Evolutionary conservation across 53 echinoderm and acorn worm genomes (phyloP), one percentile per base, ranked within the genome.

Genomic region (Astropecten irregularis): DNA sequence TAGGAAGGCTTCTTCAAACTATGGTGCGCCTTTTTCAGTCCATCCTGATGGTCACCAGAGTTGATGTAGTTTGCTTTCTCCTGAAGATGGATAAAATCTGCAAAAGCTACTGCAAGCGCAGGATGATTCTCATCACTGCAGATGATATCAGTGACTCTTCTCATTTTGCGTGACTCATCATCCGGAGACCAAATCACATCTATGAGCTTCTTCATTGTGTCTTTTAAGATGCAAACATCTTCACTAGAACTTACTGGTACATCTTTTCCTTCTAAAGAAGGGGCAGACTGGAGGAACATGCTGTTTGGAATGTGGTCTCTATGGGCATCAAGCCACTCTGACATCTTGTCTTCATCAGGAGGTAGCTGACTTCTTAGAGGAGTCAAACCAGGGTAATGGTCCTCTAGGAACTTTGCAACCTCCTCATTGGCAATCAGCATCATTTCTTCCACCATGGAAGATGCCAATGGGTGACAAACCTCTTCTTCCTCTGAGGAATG

Each of bases 41-140:
- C 23, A 57, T 82, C 76, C n/a, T 25, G 38, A 31, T 85, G 81
- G 23, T 92, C 92, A 27, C 81, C 77, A 0, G 88, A 84, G 62
- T 77, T 86, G 29, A 82, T 57, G 76, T 93, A 93, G 15, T 51
- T 35, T 28, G 90, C 86, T 16, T 21, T 66, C 28, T 84, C 90
- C 32, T 82, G 84, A 14, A 93, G 52, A 27, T 29, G 36, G 53
- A 84, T 60, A 10, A 87, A 83, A 23, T 87, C 55, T 8, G 90
- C 22, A 9, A 39, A 36, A 5, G 87, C 90, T 34, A 90, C 90
- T 40, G 87, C 84, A 40, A 89, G 84, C 28, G 76, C 76, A 21
- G 93, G 93, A 71, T 90, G 87, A 21, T 86, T 87, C 8, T 71
- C 76, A 84, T 93, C 93, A 46, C 76, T 68, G 77, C 93, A 91